These are phyloP conservation scores for Macrocentrus cingulum DNA, from an alignment of 1,140 invertebrate species.

Conservation along the genomic window DNA sequence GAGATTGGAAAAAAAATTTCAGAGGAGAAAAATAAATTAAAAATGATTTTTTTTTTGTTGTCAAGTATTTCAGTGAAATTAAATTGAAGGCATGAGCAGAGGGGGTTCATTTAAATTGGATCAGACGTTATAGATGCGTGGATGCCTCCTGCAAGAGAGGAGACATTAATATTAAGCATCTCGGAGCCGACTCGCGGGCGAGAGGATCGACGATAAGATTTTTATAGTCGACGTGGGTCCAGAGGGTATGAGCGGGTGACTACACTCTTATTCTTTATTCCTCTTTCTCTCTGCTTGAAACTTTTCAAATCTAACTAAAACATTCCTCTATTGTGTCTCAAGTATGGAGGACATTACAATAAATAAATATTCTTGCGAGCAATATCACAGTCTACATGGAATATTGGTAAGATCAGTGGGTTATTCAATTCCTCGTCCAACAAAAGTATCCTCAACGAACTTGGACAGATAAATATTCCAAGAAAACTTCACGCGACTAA, in stretches of 20 bases:
- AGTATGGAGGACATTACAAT: conserved; percentile 22
- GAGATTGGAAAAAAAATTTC: too few species aligned
- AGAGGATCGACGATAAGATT: conserved; percentile 45
- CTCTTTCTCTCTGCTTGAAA: conserved; percentile 8
- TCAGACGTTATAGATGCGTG: conserved; percentile 39
- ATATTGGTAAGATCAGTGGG: conserved; percentile 23
- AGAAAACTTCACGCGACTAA: conserved; percentile 8
- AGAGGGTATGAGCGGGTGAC: conserved; percentile 5
- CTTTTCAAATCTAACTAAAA: conserved; percentile 10
- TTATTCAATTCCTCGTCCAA: conserved; percentile 17
- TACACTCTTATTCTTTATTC: conserved; percentile 6
- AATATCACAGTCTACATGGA: conserved; percentile 11
- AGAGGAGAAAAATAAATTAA: too few species aligned
- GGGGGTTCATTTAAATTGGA: conserved; percentile 27
- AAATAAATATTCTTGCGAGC: conserved; percentile 19
- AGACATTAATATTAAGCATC: conserved; percentile 49
- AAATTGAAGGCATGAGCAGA: conserved; percentile 16
- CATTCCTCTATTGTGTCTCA: conserved; percentile 16
- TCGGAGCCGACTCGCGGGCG: conserved; percentile 28
- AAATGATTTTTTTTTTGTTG: too few species aligned
- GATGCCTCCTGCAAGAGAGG: conserved; percentile 36
- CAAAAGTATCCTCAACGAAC: conserved; percentile 12
- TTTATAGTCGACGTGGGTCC: conserved; percentile 37
- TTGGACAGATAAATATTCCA: conserved; percentile 8
- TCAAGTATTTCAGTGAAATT: conserved; percentile 15